Evolutionary conservation across 2,113 vertebrate species (phyloP), one percentile per base, ranked within the genome.

Genomic region (Mionectes macconnelli): DNA sequence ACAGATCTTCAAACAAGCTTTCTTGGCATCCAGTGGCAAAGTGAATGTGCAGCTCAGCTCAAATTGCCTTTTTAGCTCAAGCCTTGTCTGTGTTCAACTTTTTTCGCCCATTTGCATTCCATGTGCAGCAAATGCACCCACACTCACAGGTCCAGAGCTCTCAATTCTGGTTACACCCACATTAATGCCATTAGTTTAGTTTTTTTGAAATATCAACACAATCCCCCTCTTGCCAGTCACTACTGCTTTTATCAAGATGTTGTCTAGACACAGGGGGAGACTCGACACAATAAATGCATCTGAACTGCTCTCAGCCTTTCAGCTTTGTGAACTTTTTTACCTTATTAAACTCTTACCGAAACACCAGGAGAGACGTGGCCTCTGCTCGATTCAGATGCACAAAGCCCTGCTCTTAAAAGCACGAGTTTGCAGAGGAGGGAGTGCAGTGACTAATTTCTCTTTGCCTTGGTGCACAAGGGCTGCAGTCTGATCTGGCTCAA

Each of bases 401-500:
- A 27, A 44, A 75, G 62, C 25, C 1, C 16, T 5, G 57, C 30
- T 72, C 82, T 76, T 20, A 24, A 17, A 83, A 78, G 56, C 53
- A 4, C 0, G 20, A 62, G 12, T 62, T 50, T 40, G 72, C 83
- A 70, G 49, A 44, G 79, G 31, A 86, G 55, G 47, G 35, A 91
- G 60, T 0, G 9, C 52, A 30, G 14, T 4, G 2, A 53, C 76
- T 86, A 18, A 85, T 69, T 88, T 30, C 79, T 62, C 64, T 60
- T 68, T 82, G 56, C 84, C 67, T 75, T 55, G 76, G 60, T 56
- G 82, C 83, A 74, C 16, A 17, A 86, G 75, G 64, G 47, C 88
- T 90, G 73, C 88, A 73, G 86, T 57, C 64, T 89, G 88, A 87
- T 89, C 76, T 39, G 86, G 15, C 45, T 95, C 92, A 87, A 89